A percentile compares a stretch with the other conserved stretches of the same genome.
These are phyloP conservation scores for Dynastes maya DNA, from an alignment of 2,888 invertebrate genomes.

Conservation along the genomic window DNA sequence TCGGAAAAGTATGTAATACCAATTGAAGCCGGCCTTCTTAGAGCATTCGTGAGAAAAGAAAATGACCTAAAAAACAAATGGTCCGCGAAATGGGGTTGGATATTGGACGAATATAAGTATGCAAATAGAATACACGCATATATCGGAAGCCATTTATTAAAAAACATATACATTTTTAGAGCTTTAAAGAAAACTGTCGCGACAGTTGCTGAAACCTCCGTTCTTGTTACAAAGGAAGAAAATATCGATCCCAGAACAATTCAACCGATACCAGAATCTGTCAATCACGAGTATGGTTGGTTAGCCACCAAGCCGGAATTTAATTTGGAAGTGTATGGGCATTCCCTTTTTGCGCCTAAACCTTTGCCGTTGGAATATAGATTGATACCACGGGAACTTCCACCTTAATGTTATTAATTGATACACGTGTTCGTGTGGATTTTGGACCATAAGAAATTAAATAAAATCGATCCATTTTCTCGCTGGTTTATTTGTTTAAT, in stretches of 20 bases:
- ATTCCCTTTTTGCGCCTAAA: conserved; percentile 16
- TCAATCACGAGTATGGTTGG: conserved; percentile 59
- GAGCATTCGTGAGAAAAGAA: conserved; percentile 48
- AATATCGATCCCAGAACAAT: conserved; percentile 54
- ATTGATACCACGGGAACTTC: conserved; percentile 42
- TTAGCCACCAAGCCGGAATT: conserved; percentile 54
- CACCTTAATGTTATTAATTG: not conserved
- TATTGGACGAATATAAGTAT: conserved; percentile 55
- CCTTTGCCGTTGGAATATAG: too few relatives aligned
- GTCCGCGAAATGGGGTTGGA: conserved; percentile 56
- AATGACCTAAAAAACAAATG: conserved; percentile 48
- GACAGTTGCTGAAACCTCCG: conserved; percentile 54
- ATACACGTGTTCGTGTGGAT: not conserved
- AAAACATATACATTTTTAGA: conserved; percentile 44
- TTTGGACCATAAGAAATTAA: too few relatives aligned
- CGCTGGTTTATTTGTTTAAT: too few relatives aligned
- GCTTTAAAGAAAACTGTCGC: conserved; percentile 54
- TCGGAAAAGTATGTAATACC: conserved; percentile 29
- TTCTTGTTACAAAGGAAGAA: conserved; percentile 44
- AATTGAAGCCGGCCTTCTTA: conserved; percentile 51
- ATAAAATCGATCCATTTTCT: too few relatives aligned
- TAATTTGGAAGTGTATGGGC: conserved; percentile 57
- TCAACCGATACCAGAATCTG: conserved; percentile 55
- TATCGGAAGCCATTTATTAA: not conserved
- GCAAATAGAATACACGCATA: not conserved